phyloP scores from a whole-genome alignment of 2,888 invertebrate genomes.

The Acrocyrtus sp. region DNA sequence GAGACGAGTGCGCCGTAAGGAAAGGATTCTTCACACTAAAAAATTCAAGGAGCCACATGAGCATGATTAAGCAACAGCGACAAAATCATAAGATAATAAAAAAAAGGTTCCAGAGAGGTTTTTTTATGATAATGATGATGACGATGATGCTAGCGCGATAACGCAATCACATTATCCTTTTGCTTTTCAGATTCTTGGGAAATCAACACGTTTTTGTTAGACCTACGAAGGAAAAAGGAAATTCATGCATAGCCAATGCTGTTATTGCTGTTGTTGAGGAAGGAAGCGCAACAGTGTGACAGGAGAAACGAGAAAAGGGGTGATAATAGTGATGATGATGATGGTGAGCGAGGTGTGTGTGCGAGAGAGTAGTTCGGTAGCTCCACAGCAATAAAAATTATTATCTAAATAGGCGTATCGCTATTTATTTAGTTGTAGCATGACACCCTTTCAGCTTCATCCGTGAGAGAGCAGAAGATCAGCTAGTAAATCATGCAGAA shows the following conservation, averaged over 20 bases:
- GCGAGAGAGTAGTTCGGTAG: too few relatives aligned
- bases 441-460: too few relatives aligned
- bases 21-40: conserved; percentile 5
- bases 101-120: not conserved
- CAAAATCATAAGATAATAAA: not conserved
- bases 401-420: too few relatives aligned
- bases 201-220: not conserved
- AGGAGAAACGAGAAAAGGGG: too few relatives aligned
- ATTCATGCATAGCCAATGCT: not conserved
- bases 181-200: not conserved
- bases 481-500: too few relatives aligned
- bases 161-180: conserved; percentile 8
- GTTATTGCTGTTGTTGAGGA: not conserved
- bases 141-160: conserved; percentile 15
- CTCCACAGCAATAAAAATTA: conserved; percentile 12
- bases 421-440: too few relatives aligned
- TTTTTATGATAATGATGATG: too few relatives aligned
- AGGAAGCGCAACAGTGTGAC: conserved; percentile 1
- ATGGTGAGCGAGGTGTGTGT: too few relatives aligned
- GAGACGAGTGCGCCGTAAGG: too few relatives aligned
- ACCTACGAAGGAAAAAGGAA: not conserved
- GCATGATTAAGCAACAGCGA: conserved; percentile 28
- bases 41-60: conserved; percentile 4
- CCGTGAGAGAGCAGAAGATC: too few relatives aligned
- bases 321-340: too few relatives aligned